These are phyloP conservation scores for Gallirallus australis DNA, from an alignment of 2,797 vertebrate genomes.

Conservation along the genomic window DNA sequence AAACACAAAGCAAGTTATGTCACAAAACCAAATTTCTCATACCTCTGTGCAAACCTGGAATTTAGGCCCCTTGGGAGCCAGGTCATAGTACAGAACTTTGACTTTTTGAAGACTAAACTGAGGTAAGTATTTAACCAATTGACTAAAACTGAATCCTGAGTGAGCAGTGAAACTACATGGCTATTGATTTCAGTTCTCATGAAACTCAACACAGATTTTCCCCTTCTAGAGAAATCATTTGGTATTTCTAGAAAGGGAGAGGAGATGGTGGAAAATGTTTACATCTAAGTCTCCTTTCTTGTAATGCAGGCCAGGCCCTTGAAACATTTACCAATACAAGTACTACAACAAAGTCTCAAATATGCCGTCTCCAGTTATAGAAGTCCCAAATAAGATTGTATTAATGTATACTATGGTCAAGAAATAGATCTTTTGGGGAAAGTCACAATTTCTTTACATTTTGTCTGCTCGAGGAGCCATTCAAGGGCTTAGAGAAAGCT, in stretches of 20 bases:
- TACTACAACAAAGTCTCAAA: neutral
- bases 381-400: neutral
- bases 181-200: neutral
- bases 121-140: neutral
- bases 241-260: neutral
- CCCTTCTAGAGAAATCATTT: neutral
- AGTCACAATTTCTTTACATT: neutral
- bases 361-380: neutral
- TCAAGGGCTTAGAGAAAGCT: rapidly evolving
- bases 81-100: neutral
- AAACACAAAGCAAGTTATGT: neutral
- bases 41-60: neutral
- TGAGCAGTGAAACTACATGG: neutral
- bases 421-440: neutral
- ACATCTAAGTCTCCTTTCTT: neutral
- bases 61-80: neutral
- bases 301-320: neutral
- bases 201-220: neutral
- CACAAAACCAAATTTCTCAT: neutral
- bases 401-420: neutral
- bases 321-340: neutral
- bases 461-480: neutral
- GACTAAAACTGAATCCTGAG: neutral
- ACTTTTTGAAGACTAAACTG: neutral
- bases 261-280: neutral